Conservation (phyloP, 1,140 invertebrate species). For the Lordiphosa stackelbergi region DNA sequence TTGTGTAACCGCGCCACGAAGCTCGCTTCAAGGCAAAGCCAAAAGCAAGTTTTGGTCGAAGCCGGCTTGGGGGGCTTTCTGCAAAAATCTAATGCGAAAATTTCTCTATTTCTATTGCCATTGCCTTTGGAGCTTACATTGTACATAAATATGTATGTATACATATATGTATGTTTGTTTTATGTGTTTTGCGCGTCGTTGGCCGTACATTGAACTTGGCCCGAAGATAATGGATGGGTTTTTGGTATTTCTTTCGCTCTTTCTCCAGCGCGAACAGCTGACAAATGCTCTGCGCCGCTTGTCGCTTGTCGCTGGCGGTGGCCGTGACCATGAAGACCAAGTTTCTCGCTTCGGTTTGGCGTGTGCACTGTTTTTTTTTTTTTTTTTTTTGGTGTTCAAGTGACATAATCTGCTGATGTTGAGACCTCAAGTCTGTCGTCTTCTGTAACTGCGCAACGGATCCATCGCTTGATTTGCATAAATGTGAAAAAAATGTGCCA, state of each 20-base stretch:
- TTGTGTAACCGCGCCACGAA: not conserved
- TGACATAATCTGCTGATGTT: constrained; percentile 73
- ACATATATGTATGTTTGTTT: constrained; percentile 7
- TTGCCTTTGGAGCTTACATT: constrained; percentile 27
- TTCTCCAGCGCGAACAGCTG: constrained; percentile 45
- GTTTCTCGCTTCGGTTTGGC: constrained; percentile 35
- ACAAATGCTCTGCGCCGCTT: constrained; percentile 45
- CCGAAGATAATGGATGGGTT: constrained; percentile 41
- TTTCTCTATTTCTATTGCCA: constrained; percentile 68
- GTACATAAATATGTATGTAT: constrained; percentile 19
- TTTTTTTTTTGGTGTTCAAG: constrained; percentile 15
- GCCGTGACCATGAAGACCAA: constrained; percentile 63
- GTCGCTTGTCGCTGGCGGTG: constrained; percentile 47
- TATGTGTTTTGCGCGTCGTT: constrained; percentile 39
- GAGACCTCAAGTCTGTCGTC: constrained; percentile 47
- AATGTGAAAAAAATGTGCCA: constrained; percentile 69
- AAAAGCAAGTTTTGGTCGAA: constrained; percentile 50
- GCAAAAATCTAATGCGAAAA: constrained; percentile 68
- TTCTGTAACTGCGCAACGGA: constrained; percentile 71
- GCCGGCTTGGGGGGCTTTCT: constrained; percentile 22
- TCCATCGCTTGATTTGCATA: constrained; percentile 59
- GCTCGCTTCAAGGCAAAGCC: constrained; percentile 4
- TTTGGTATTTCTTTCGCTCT: constrained; percentile 10
- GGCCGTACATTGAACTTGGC: constrained; percentile 65
- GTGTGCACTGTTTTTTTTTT: constrained; percentile 45